Evolutionary conservation across 2,113 vertebrate genomes (phyloP).

Genomic region (Lophotis ruficrista): DNA sequence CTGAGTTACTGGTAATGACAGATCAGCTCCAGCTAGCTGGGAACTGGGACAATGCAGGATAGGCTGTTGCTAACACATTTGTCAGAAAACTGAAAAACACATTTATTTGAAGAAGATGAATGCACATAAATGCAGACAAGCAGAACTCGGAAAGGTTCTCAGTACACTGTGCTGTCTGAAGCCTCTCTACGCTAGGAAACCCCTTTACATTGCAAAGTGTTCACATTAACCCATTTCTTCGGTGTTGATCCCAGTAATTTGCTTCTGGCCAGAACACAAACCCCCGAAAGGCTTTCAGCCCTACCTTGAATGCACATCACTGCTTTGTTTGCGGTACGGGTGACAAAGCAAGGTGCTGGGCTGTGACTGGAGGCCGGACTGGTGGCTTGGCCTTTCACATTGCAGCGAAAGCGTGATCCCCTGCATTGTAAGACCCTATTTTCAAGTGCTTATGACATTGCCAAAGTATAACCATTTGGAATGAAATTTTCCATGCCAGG

Average conservation of each 20-base stretch:
- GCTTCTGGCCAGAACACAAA: neutral
- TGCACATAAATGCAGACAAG: neutral
- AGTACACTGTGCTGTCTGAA: fast-evolving
- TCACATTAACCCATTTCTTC: neutral
- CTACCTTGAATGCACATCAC: neutral
- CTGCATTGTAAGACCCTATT: neutral
- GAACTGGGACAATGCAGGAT: neutral
- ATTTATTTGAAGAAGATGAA: neutral
- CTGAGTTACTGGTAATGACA: neutral
- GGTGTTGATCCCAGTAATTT: neutral
- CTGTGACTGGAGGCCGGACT: neutral
- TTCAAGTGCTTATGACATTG: neutral
- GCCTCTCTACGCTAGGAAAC: neutral
- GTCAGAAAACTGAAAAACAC: neutral
- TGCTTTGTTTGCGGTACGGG: neutral
- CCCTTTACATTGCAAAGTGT: neutral
- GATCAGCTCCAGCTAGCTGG: fast-evolving
- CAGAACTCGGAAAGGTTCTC: neutral
- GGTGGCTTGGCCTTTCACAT: neutral
- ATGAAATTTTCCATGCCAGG: constrained; percentile 66
- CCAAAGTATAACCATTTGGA: constrained; percentile 56
- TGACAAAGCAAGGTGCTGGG: neutral
- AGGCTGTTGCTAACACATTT: neutral
- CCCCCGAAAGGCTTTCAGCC: fast-evolving
- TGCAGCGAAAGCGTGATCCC: neutral